Conservation (phyloP, 2,888 invertebrate species). For the Adela reaumurella region DNA sequence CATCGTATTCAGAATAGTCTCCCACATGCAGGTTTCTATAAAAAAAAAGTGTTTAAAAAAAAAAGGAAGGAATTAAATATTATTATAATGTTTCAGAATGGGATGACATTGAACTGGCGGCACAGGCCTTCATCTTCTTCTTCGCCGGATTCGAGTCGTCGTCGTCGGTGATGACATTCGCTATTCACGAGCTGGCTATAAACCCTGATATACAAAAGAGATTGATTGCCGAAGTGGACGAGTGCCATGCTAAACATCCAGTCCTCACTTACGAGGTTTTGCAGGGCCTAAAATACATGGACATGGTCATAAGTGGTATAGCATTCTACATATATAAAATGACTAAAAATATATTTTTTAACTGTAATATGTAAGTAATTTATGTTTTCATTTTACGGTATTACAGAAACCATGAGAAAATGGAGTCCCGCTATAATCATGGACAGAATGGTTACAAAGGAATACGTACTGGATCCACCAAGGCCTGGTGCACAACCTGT, state of each 20-base stretch:
- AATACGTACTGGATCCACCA: not conserved
- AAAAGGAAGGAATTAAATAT: not conserved
- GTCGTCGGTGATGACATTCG: slow-evolving; percentile 29
- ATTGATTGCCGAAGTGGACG: slow-evolving; percentile 23
- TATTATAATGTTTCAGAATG: slow-evolving; percentile 31
- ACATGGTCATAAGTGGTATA: slow-evolving; percentile 16
- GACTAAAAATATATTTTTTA: not conserved
- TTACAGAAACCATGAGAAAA: not conserved
- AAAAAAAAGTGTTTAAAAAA: not conserved
- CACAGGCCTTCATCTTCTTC: slow-evolving; percentile 46
- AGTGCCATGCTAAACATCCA: slow-evolving; percentile 10
- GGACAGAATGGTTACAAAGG: not conserved
- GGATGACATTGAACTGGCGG: slow-evolving; percentile 30
- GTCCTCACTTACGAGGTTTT: slow-evolving; percentile 16
- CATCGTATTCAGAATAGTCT: not conserved
- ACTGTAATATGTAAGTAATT: too few relatives aligned
- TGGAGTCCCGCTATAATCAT: not conserved
- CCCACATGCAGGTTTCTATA: not conserved
- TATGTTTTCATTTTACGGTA: too few relatives aligned
- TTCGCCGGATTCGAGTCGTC: slow-evolving; percentile 44
- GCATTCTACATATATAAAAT: too few relatives aligned
- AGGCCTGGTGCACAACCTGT: not conserved
- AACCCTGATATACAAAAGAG: slow-evolving; percentile 37
- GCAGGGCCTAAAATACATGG: slow-evolving; percentile 18
- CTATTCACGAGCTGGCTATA: slow-evolving; percentile 36